Base-by-base conservation (phyloP, 2,113 vertebrate species). In the Hypomesus transpacificus region DNA sequence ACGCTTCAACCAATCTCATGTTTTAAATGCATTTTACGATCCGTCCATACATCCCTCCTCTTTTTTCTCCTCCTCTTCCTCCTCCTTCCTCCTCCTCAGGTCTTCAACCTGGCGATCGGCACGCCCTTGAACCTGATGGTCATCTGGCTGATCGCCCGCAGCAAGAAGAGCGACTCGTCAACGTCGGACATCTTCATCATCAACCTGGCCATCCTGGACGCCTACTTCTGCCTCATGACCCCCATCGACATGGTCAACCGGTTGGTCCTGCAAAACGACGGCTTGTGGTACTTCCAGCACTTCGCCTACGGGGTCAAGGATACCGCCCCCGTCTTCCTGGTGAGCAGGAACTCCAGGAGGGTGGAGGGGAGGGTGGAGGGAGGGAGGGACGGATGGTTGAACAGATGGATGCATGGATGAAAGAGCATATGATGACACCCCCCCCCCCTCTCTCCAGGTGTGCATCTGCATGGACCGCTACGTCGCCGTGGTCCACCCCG, bases 381-480 rank as follows among this genome's bases (percentile, higher is more conserved):
- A 39, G 34, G 7, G 34, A 46, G 39, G 39, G 9, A 7, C 0
- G 9, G 11, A 13, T 34, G 31, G 31, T 34, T 34, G 31, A 34
- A 34, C 31, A 34, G 31, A 34, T 34, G 31, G 31, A 34, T 34
- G 31, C 31, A 34, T 34, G 31, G 4, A 34, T 34, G 31, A 7
- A 34, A 34, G 31, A 34, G 31, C 31, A 26, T 3, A 26, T 34
- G 4, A 34, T 34, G 54, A 56, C 54, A 20, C n/a, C 54, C 8
- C 16, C 16, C 24, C 24, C 24, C 24, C 24, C 24, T 0, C 24
- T 3, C 51, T 21, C 1, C 31, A 90, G 89, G 84, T 89, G 60
- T 90, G 90, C 22, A 90, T 93, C 69, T 91, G 88, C 68, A 52
- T 92, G 24, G 91, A 93, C 69, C 89, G 90, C 69, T 92, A 93